Evolutionary conservation across 1,140 invertebrate genomes (phyloP).

Genomic region (Chymomyza costata): DNA sequence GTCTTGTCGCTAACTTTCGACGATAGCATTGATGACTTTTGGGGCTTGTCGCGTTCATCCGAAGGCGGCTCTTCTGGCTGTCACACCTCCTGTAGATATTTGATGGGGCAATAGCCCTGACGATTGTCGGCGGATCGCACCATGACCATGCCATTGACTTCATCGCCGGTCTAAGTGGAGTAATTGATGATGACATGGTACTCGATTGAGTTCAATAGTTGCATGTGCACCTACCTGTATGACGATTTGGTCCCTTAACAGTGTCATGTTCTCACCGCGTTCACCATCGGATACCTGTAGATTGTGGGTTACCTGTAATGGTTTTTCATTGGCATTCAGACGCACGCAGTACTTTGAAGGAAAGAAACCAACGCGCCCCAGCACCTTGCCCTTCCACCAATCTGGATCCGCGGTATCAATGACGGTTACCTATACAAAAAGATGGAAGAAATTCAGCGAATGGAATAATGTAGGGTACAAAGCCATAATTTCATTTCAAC

Average conservation of each 20-base stretch:
- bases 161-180: conserved; percentile 89
- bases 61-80: conserved; percentile 76
- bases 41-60: conserved; percentile 59
- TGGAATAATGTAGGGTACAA: no score
- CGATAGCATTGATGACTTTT: conserved; percentile 60
- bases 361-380: conserved; percentile 94
- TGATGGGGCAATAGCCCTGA: conserved; percentile 87
- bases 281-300: conserved; percentile 81
- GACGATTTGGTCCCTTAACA: conserved; percentile 84
- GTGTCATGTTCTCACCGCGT: conserved; percentile 79
- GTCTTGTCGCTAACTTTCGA: conserved; percentile 66
- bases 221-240: conserved; percentile 78
- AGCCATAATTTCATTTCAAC: no score
- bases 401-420: conserved; percentile 95
- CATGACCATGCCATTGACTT: conserved; percentile 93
- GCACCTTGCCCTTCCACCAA: conserved; percentile 98
- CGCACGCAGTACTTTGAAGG: conserved; percentile 95
- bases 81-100: conserved; percentile 91
- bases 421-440: conserved; percentile 83
- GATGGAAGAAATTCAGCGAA: not conserved
- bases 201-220: not conserved
- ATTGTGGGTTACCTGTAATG: conserved; percentile 88
- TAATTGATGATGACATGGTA: no score
- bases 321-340: conserved; percentile 90
- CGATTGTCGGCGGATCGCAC: conserved; percentile 92